Evolutionary conservation across 2,888 invertebrate genomes (phyloP), one percentile per base, ranked within the genome.

Genomic region (Ochropleura leucogaster): DNA sequence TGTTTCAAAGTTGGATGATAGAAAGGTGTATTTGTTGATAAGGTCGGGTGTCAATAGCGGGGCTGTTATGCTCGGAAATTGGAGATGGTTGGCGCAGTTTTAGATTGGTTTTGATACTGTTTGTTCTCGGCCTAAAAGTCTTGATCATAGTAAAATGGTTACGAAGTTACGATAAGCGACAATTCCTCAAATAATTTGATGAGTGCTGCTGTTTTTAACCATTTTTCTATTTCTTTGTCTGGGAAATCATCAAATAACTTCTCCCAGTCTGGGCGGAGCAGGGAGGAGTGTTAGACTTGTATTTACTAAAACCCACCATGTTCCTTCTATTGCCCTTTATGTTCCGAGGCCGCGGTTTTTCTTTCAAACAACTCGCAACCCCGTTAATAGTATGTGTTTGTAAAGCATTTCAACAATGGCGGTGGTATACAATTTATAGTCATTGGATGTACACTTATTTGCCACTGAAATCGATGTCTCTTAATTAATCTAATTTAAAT

Each of bases 1-100:
- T 47, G 66, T 77, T 77, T 47, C 51, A 14, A 63, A 72, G 63
- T 78, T 81, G 9, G 62, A 59, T 70, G 69, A 69, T 78, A 63
- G 69, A 78, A 81, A 81, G 75, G 78, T 82, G 82, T 81, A 68
- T 81, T 76, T 80, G 71, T 75, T 72, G 64, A 68, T 81, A 74
- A 74, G 74, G 66, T 84, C 69, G 68, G 44, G 53, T 78, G 74
- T 78, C 82, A 78, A 74, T 65, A 51, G 44, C 57, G n/a, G 65
- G 73, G 63, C 68, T 73, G 68, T 63, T 77, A 59, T 77, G 57
- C 30, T 59, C 20, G 20, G 53, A 42, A 59, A 72, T 59, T 57
- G 68, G 60, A 64, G 63, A 59, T 64, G 57, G n/a, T 47, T 57
- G 46, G 14, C 9, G 57, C 14, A 44, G 55, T 57, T 65, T 44